Conservation (phyloP, 2,797 vertebrate species). For the Pristis pectinata region DNA sequence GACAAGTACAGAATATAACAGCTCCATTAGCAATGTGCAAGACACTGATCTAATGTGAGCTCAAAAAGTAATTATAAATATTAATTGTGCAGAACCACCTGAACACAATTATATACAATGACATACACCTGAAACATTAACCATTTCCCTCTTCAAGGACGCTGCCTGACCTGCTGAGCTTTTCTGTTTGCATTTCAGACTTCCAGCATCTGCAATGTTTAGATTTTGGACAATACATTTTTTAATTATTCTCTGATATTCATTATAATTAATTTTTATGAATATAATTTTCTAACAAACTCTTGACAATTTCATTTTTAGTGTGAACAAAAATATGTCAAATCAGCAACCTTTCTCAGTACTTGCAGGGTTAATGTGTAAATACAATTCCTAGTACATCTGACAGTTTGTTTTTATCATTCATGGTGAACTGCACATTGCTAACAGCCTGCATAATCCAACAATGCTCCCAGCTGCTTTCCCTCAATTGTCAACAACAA, state of each 20-base stretch:
- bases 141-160: too few relatives aligned
- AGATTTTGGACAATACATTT: too few relatives aligned
- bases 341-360: neutral
- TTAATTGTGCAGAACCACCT: neutral
- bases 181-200: too few relatives aligned
- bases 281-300: too few relatives aligned
- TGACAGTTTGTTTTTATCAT: slow-evolving; percentile 23
- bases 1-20: neutral
- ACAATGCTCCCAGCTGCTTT: slow-evolving; percentile 34
- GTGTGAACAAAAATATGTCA: neutral
- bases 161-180: too few relatives aligned
- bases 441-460: slow-evolving; percentile 20
- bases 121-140: too few relatives aligned
- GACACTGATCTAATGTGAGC: neutral
- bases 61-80: neutral
- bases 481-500: slow-evolving; percentile 19
- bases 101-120: neutral
- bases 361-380: neutral
- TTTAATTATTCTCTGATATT: neutral
- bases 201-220: too few relatives aligned
- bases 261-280: neutral
- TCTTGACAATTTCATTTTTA: too few relatives aligned
- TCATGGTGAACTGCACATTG: slow-evolving; percentile 23
- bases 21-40: neutral
- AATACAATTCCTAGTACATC: neutral